phyloP scores from a whole-genome alignment of 2,113 vertebrate genomes.

The Onychorhynchus coronatus region DNA sequence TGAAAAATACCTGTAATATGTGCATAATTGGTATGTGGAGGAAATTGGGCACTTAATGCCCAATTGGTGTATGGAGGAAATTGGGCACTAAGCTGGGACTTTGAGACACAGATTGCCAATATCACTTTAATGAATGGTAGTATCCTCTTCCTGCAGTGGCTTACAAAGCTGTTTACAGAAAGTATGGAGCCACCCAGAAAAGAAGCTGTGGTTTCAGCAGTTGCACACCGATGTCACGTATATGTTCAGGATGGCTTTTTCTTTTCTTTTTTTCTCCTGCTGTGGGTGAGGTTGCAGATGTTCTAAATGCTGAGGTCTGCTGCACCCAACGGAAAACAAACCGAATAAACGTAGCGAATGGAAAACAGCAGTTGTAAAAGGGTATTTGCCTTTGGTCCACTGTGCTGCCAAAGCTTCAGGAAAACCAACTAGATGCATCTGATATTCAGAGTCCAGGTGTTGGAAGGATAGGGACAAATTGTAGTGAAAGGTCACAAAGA shows the following conservation, averaged over 20 bases:
- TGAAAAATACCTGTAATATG: not conserved
- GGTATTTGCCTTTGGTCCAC: not conserved
- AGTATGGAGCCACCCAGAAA: not conserved
- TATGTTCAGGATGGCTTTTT: not conserved
- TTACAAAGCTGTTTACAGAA: not conserved
- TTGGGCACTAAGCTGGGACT: conserved; percentile 26
- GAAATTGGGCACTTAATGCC: not conserved
- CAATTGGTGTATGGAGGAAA: too few species aligned
- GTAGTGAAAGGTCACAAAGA: not conserved
- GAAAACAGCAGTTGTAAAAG: not conserved
- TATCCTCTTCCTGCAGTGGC: not conserved
- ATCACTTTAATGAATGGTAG: not conserved
- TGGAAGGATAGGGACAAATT: not conserved
- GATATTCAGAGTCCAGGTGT: not conserved
- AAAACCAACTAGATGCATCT: not conserved
- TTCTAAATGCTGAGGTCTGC: not conserved
- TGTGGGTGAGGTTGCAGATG: not conserved
- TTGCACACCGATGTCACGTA: not conserved
- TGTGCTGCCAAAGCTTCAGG: not conserved
- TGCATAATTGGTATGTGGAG: not conserved
- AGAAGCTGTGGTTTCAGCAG: not conserved
- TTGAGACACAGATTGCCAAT: not conserved
- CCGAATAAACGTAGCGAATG: not conserved
- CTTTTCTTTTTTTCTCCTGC: not conserved
- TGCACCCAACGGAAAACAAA: not conserved